These are phyloP conservation scores for Adelphocoris suturalis DNA, from an alignment of 2,888 invertebrate species.

Conservation along the genomic window DNA sequence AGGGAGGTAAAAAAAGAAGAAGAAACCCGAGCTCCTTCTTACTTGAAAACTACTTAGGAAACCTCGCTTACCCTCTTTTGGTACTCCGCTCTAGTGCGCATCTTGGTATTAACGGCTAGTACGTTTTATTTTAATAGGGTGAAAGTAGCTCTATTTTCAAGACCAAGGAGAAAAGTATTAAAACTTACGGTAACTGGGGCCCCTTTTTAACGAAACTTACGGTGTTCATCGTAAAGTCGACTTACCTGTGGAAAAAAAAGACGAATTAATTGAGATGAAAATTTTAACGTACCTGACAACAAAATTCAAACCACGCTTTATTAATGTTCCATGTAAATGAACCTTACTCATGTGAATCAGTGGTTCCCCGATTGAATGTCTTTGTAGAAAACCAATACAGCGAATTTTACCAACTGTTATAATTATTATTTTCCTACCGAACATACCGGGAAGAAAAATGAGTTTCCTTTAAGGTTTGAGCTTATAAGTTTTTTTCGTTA, in stretches of 20 bases:
- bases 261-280: not conserved
- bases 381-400: too few relatives aligned
- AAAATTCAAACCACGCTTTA: too few relatives aligned
- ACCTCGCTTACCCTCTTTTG: not conserved
- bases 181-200: slow-evolving; percentile 43
- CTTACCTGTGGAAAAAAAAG: slow-evolving; percentile 37
- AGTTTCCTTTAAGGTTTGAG: too few relatives aligned
- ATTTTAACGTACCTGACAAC: too few relatives aligned
- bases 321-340: too few relatives aligned
- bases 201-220: slow-evolving; percentile 31
- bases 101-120: slow-evolving; percentile 1
- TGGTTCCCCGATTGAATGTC: too few relatives aligned
- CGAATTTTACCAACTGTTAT: too few relatives aligned
- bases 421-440: too few relatives aligned
- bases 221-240: slow-evolving; percentile 34
- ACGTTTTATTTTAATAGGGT: slow-evolving; percentile 23
- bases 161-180: not conserved
- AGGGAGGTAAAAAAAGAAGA: not conserved
- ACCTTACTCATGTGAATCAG: too few relatives aligned
- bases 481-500: too few relatives aligned
- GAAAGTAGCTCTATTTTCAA: slow-evolving; percentile 2
- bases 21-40: not conserved
- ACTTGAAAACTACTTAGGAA: slow-evolving; percentile 19
- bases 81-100: not conserved
- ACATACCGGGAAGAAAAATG: too few relatives aligned